Conservation (phyloP, 1,140 invertebrate genomes). For the Heliothis subflexa region DNA sequence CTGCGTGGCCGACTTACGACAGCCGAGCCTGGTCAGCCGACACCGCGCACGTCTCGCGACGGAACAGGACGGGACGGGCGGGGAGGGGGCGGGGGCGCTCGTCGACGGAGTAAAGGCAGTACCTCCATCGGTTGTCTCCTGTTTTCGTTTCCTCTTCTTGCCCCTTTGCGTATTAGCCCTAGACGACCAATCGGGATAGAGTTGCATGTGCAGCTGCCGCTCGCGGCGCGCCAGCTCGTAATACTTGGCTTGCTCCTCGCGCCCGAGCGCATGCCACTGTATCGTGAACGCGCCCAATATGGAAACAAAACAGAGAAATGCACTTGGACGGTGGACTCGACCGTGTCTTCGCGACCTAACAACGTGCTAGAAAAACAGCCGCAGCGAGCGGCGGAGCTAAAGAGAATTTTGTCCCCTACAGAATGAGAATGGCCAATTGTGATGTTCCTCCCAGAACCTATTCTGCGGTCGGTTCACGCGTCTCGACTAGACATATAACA, state of each 20-base stretch:
- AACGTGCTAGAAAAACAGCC: conserved; percentile 88
- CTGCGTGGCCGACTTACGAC: conserved; percentile 55
- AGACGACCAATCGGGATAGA: conserved; percentile 99
- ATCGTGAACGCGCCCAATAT: conserved; percentile 79
- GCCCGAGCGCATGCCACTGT: conserved; percentile 99
- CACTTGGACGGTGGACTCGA: conserved; percentile 79
- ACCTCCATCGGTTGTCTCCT: conserved; percentile 98
- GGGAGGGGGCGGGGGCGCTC: conserved; percentile 56
- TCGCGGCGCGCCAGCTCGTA: conserved; percentile 99
- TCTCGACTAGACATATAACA: conserved; percentile 81
- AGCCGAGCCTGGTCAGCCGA: conserved; percentile 12
- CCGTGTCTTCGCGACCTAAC: conserved; percentile 64
- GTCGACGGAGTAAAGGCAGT: conserved; percentile 86
- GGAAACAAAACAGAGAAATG: conserved; percentile 86
- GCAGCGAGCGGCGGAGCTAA: conserved; percentile 65
- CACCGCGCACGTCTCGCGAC: background rate
- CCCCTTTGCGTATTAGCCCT: conserved; percentile 98
- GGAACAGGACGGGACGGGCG: background rate
- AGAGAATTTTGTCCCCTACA: conserved; percentile 80
- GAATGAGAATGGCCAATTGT: conserved; percentile 84
- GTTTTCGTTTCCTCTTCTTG: conserved; percentile 99
- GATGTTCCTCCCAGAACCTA: conserved; percentile 85
- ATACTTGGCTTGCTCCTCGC: conserved; percentile 99
- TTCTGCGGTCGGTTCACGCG: conserved; percentile 83
- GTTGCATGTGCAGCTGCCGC: conserved; percentile 99